Conservation (phyloP, 35 echinoderm and acorn worm genomes). For the Hemicentrotus pulcherrimus region DNA sequence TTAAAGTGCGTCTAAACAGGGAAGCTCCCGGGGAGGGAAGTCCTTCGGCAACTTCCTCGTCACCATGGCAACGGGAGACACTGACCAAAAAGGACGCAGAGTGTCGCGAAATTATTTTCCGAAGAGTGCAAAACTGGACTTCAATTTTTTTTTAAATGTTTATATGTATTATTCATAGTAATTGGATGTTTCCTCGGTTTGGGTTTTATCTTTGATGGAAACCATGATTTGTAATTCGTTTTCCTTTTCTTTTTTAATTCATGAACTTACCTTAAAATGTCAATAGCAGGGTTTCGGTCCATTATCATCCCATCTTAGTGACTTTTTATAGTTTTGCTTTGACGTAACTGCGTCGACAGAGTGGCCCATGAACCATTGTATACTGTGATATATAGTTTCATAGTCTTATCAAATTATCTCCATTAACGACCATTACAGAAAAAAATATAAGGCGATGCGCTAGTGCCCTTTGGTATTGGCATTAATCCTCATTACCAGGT, state of each 20-base stretch:
- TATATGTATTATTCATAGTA: background rate
- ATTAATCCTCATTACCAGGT: too few species aligned
- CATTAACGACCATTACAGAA: too few species aligned
- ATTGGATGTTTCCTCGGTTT: background rate
- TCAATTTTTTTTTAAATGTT: background rate
- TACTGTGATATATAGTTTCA: too few species aligned
- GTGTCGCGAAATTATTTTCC: background rate
- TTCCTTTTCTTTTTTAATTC: background rate
- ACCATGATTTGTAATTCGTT: background rate
- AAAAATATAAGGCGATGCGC: too few species aligned
- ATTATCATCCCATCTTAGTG: background rate
- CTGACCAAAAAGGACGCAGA: background rate
- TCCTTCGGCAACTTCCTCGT: conserved; percentile 18
- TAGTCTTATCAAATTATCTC: too few species aligned
- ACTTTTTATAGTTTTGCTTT: background rate
- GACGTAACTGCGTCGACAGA: background rate
- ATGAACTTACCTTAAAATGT: background rate
- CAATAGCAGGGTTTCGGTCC: background rate
- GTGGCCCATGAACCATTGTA: background rate
- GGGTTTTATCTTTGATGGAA: background rate
- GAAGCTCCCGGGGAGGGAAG: background rate
- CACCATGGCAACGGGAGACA: background rate
- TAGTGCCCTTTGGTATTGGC: too few species aligned
- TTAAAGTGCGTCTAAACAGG: background rate
- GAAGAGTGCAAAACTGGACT: background rate